A percentile compares a stretch with the other conserved stretches of the same genome.
phyloP scores from a whole-genome alignment of 2,797 vertebrate species.

The Alca torda region DNA sequence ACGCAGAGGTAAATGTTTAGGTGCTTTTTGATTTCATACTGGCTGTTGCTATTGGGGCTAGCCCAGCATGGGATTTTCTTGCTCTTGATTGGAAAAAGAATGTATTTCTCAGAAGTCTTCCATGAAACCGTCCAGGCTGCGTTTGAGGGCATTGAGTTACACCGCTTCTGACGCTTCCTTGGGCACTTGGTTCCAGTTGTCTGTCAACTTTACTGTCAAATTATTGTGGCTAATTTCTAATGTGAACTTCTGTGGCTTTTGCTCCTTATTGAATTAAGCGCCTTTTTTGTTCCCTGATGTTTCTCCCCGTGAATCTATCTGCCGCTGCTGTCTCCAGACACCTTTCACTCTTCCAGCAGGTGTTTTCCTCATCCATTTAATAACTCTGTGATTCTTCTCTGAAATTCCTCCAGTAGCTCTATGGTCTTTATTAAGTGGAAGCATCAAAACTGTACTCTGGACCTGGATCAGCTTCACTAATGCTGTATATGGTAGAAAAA shows the following conservation, averaged over 20 bases:
- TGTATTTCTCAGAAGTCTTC: neutral
- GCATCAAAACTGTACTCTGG: neutral
- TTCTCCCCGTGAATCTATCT: neutral
- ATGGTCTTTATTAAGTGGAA: neutral
- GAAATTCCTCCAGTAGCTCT: neutral
- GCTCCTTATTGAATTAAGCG: neutral
- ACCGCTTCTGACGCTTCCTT: neutral
- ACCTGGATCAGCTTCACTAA: neutral
- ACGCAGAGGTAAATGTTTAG: neutral
- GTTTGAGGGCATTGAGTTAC: neutral
- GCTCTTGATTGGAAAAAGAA: neutral
- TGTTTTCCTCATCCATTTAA: neutral
- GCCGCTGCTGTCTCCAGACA: rapidly evolving
- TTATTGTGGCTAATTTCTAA: neutral
- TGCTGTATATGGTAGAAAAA: neutral
- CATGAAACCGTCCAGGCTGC: neutral
- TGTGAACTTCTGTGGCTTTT: neutral
- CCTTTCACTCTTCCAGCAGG: neutral
- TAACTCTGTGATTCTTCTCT: neutral
- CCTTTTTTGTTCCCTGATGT: neutral
- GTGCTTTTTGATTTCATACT: neutral
- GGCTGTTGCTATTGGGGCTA: neutral
- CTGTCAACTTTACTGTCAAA: neutral
- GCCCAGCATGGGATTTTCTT: neutral
- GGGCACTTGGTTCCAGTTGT: neutral